Evolutionary conservation across 2,113 vertebrate genomes (phyloP), one percentile per base, ranked within the genome.

Genomic region (Apaloderma vittatum): DNA sequence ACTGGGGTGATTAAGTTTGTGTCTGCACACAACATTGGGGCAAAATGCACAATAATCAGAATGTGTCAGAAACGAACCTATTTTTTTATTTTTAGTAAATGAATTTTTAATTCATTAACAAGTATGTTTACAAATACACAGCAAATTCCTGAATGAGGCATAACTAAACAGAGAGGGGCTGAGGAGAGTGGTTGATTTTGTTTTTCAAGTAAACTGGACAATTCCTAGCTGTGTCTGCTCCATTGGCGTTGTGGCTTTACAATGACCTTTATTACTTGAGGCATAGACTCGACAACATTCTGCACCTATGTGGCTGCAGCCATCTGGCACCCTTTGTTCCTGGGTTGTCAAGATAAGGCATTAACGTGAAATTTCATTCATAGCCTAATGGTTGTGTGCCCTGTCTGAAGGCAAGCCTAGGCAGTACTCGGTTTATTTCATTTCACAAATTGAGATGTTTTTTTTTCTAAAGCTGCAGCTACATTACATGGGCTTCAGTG

Each of bases 371-470:
- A 88, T 91, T 63, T 77, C 86, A 63, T 86, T 94, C 70, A 26
- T 30, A 63, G 49, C 61, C 62, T 83, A 77, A 88, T 63, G 84
- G 61, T 55, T 78, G 49, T 40, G 65, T 84, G 73, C 65, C 87
- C 88, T 90, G 9, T 81, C 49, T 80, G 81, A 93, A 83, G 82
- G 86, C 81, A 90, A 88, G 81, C 87, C 57, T 27, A 34, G 72
- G 83, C 63, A 77, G 67, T 49, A 22, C 58, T 88, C 24, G 2
- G 88, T 75, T 89, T 90, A 70, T 90, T 91, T 94, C 43, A 24
- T 92, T 92, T 90, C 81, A 65, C 70, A 95, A 92, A 77, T 55
- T 29, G 73, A 82, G 58, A 32, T 67, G 49, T 51, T 91, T 90
- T 34, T 86, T 76, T 86, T 82, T 71, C 72, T 77, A 23, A 86